Base-by-base conservation (phyloP, 2,113 vertebrate species). In the Ciconia boyciana region DNA sequence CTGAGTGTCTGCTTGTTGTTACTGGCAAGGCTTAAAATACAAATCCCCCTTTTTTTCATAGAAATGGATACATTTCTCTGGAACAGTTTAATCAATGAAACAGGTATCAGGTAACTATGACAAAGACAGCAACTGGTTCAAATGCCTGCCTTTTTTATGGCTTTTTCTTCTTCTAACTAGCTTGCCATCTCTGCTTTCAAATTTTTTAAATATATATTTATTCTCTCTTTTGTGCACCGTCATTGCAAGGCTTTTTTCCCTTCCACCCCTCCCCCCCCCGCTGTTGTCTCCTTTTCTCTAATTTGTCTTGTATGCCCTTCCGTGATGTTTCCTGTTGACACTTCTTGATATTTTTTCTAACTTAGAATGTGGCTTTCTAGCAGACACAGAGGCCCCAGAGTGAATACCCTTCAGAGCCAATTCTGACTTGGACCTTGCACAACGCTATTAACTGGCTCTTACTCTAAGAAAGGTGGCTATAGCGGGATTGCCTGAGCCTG, bases 351-450 rank as follows among this genome's bases (percentile, higher is more conserved):
- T 97, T 97, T 97, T 98, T 87, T 96, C 95, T 94, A 96, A 95
- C 92, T 94, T 93, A 83, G 96, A 98, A 95, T 98, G 97, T 97
- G 98, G 98, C 97, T 98, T 98, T 98, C 97, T 94, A 91, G 97
- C 97, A 98, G 98, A 98, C 98, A 98, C 92, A 96, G 97, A 98
- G 98, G 98, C 97, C 98, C 98, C 98, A 98, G 98, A 96, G 82
- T 95, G 98, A 98, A 98, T 97, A 93, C 92, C 96, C 96, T 84
- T 83, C 97, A 92, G 96, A 98, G 97, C 96, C 97, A 97, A 43
- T 91, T 98, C 94, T 41, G 96, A 83, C 93, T 98, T 98, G 98
- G 98, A 97, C 91, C 89, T 84, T 68, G 94, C 87, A 97, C 97
- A 98, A 92, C 71, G 13, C 95, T 97, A 95, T 97, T 97, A 97